These are phyloP conservation scores for Spodoptera picta DNA, from an alignment of 2,888 invertebrate species.

Conservation along the genomic window DNA sequence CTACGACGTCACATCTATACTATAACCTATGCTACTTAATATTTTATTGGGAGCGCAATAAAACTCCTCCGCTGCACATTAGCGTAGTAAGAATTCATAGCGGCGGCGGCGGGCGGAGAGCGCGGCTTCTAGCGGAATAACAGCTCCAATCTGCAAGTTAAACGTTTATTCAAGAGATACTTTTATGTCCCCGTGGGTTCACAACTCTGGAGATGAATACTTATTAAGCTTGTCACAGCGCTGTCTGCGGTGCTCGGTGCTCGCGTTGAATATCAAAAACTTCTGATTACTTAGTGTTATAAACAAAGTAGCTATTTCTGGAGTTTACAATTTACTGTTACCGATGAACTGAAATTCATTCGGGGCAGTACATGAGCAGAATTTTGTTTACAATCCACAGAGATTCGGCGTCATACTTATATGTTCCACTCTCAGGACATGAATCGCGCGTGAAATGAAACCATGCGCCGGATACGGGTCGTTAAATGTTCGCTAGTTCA, in stretches of 20 bases:
- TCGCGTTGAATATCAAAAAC: conserved; percentile 53
- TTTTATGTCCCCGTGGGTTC: conserved; percentile 47
- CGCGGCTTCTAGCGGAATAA: conserved; percentile 40
- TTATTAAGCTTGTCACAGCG: conserved; percentile 57
- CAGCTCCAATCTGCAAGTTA: conserved; percentile 55
- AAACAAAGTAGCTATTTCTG: conserved; percentile 43
- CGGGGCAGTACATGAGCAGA: conserved; percentile 6
- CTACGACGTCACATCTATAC: conserved; percentile 52
- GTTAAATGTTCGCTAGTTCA: no score
- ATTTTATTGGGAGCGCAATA: conserved; percentile 66
- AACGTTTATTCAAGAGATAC: conserved; percentile 57
- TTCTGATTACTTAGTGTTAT: conserved; percentile 48
- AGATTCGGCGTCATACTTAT: not conserved
- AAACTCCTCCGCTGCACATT: conserved; percentile 62
- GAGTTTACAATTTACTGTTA: conserved; percentile 36
- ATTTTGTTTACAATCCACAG: conserved; percentile 14
- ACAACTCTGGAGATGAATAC: conserved; percentile 52
- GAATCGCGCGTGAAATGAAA: no score
- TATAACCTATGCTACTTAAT: conserved; percentile 60
- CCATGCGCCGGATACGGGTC: no score
- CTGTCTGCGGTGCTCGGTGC: conserved; percentile 29
- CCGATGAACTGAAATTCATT: conserved; percentile 41
- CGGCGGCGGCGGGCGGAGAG: conserved; percentile 30
- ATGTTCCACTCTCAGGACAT: no score
- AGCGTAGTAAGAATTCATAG: conserved; percentile 59